Evolutionary conservation across 2,888 invertebrate genomes (phyloP).

Genomic region (Anticlea derivata): DNA sequence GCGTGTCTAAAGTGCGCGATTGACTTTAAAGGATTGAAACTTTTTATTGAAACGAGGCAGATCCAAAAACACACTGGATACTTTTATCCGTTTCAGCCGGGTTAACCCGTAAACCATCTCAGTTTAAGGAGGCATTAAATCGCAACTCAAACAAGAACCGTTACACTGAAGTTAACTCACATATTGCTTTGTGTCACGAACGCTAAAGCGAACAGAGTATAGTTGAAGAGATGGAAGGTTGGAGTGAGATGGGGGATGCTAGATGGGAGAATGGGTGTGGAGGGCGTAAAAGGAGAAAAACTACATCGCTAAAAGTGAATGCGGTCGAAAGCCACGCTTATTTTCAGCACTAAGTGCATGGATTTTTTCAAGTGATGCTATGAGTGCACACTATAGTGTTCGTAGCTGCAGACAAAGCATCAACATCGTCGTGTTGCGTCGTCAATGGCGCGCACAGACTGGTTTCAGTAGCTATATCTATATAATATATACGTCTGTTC

Average conservation of each 20-base stretch:
- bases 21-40: conserved; percentile 68
- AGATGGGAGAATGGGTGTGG: conserved; percentile 74
- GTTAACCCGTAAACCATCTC: conserved; percentile 83
- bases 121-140: conserved; percentile 84
- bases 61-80: conserved; percentile 75
- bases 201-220: conserved; percentile 73
- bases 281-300: conserved; percentile 83
- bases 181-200: conserved; percentile 84
- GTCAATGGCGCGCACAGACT: not conserved
- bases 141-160: conserved; percentile 83
- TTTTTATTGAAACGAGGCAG: conserved; percentile 68
- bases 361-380: conserved; percentile 80
- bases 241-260: conserved; percentile 69
- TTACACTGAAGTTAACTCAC: conserved; percentile 83
- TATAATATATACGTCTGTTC: too few relatives aligned
- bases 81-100: conserved; percentile 79
- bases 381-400: conserved; percentile 51
- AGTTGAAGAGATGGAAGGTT: conserved; percentile 62
- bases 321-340: conserved; percentile 83
- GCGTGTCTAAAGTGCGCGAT: conserved; percentile 55
- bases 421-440: conserved; percentile 16
- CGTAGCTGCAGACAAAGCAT: conserved; percentile 20
- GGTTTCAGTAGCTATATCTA: not conserved
- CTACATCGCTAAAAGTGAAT: conserved; percentile 84
- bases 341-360: conserved; percentile 82